These are phyloP conservation scores for Rhombomys opimus DNA, from an alignment of 2,113 vertebrate genomes.

Conservation along the genomic window DNA sequence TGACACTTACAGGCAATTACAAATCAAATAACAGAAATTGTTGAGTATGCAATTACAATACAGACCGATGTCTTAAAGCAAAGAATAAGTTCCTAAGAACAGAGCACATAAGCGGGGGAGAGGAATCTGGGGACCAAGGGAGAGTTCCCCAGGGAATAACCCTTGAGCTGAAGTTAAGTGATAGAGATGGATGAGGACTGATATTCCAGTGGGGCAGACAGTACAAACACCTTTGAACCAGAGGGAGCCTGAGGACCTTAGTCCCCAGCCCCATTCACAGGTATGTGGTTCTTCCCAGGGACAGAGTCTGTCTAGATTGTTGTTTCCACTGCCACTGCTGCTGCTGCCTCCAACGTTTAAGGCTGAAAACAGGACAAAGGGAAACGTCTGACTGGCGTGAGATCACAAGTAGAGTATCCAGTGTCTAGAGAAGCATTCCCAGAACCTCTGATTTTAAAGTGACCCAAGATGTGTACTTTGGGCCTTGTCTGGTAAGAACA, in stretches of 20 bases:
- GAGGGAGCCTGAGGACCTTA: neutral
- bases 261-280: neutral
- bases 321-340: neutral
- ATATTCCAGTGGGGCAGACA: neutral
- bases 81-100: neutral
- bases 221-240: neutral
- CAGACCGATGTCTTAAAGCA: slow-evolving; percentile 28
- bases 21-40: slow-evolving; percentile 2
- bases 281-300: neutral
- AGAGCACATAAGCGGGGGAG: neutral
- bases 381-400: neutral
- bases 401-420: neutral
- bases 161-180: neutral
- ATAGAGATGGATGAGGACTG: neutral
- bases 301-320: too few relatives aligned
- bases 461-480: neutral
- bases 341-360: neutral
- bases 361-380: neutral
- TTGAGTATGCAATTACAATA: neutral
- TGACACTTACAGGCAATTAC: neutral
- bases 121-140: too few relatives aligned
- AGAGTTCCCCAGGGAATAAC: neutral
- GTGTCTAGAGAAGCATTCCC: neutral
- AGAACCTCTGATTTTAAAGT: neutral
- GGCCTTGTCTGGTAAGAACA: neutral